Evolutionary conservation across 2,113 vertebrate species (phyloP), one percentile per base, ranked within the genome.

Genomic region (Sinocyclocheilus grahami): DNA sequence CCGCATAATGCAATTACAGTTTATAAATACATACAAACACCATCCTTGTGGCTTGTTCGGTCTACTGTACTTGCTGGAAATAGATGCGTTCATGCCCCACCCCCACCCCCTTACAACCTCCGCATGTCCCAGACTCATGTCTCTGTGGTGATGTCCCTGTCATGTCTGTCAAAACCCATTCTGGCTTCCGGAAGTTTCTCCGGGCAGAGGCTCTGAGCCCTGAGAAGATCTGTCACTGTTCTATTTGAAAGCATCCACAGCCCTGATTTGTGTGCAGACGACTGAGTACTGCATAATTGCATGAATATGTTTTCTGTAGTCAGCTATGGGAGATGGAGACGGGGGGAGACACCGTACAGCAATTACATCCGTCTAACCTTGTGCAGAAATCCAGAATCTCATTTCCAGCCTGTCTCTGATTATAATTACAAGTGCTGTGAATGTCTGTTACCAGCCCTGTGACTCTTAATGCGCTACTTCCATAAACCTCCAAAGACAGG

Each of bases 331-430:
- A 76, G 39, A 85, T 33, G 27, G 78, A 81, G 60, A 82, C 51
- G 75, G 71, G 18, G 90, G 63, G 88, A 90, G 89, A 92, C 91
- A 93, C 55, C 9, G 60, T 20, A n/a, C 62, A 37, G 86, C 89
- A 84, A 87, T 87, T 87, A 87, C 78, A 82, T 81, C 67, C 27
- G 87, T 88, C 63, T 90, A 86, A 90, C 86, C 92, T 92, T 87
- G 88, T 48, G 46, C 46, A 11, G 46, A 93, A 92, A 93, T 89
- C 88, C 90, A 89, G 88, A 93, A 93, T 48, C 46, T 48, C 74
- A 92, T 93, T 92, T 93, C 90, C 92, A 92, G 91, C 92, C 92
- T 91, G 89, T 88, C 84, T 89, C 78, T 83, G 88, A 89, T 85
- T 89, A 83, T 88, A 88, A 88, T 91, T 89, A 89, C 78, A 87